phyloP scores from a whole-genome alignment of 2,888 invertebrate species.

The Monoplex corrugatus region DNA sequence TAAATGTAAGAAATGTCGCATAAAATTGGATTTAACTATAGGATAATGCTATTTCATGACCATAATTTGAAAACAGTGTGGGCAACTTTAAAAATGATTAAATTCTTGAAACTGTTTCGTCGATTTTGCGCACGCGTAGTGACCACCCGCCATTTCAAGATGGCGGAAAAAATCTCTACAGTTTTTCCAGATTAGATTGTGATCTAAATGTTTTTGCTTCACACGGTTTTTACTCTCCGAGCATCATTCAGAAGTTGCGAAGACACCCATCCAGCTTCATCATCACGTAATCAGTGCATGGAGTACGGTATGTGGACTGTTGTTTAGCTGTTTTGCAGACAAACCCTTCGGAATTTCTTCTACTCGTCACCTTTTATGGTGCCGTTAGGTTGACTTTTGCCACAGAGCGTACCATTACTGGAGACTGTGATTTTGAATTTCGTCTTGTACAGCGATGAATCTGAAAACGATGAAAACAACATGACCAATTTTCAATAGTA shows the following conservation, averaged over 20 bases:
- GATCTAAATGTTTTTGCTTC: not conserved
- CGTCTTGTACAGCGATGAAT: no score
- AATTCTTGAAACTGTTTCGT: not conserved
- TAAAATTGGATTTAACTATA: not conserved
- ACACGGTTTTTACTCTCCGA: not conserved
- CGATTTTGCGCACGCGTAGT: conserved; percentile 58
- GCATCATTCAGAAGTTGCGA: conserved; percentile 4
- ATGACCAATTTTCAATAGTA: no score
- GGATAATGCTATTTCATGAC: not conserved
- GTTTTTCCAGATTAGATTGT: conserved; percentile 29
- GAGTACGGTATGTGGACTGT: conserved; percentile 5
- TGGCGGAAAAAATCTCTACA: conserved; percentile 60
- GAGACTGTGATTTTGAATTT: no score
- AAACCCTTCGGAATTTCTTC: conserved; percentile 34
- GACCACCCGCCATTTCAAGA: conserved; percentile 60
- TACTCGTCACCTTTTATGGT: conserved; percentile 45
- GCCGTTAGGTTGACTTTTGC: not conserved
- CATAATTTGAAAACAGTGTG: not conserved
- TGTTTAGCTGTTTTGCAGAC: not conserved
- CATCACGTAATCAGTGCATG: not conserved
- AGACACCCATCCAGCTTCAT: not conserved
- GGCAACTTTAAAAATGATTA: not conserved
- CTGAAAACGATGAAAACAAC: no score
- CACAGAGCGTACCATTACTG: no score
- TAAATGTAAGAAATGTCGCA: not conserved